Percentiles rank a stretch among this genome's conserved stretches.
phyloP scores from a whole-genome alignment of 2,113 vertebrate genomes.

The Ramphastos sulfuratus region DNA sequence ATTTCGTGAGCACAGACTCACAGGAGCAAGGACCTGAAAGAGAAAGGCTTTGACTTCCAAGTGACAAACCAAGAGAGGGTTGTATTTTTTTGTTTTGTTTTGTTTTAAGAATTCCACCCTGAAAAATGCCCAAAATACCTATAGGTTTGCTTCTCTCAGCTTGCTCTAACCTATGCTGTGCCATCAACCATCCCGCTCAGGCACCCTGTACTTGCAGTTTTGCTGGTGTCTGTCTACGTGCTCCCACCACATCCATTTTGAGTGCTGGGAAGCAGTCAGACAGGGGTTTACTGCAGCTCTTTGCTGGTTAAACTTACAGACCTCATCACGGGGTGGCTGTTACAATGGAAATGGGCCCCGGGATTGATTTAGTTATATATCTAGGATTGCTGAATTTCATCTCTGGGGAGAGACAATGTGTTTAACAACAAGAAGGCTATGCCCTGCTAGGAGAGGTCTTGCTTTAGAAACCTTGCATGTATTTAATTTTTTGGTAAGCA shows the following conservation, averaged over 20 bases:
- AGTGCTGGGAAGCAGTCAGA: background rate
- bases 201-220: background rate
- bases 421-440: background rate
- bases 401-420: background rate
- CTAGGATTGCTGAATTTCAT: background rate
- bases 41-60: slow-evolving; percentile 20
- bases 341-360: background rate
- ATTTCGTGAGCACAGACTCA: background rate
- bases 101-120: background rate
- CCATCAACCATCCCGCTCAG: background rate
- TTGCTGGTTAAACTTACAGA: slow-evolving; percentile 3
- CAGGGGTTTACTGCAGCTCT: background rate
- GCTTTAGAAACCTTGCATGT: background rate
- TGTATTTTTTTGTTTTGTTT: background rate
- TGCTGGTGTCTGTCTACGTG: background rate
- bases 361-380: background rate
- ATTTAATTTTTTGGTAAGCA: background rate
- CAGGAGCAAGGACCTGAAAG: background rate
- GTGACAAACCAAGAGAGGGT: background rate
- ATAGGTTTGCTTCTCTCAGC: background rate
- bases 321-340: background rate
- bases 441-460: background rate
- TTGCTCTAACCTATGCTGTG: background rate
- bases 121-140: rapidly evolving
- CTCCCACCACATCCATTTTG: slow-evolving; percentile 45